A percentile compares a stretch with the other conserved stretches of the same genome.
phyloP scores from a whole-genome alignment of 2,888 invertebrate genomes.

The Hipparchia sbordonii region DNA sequence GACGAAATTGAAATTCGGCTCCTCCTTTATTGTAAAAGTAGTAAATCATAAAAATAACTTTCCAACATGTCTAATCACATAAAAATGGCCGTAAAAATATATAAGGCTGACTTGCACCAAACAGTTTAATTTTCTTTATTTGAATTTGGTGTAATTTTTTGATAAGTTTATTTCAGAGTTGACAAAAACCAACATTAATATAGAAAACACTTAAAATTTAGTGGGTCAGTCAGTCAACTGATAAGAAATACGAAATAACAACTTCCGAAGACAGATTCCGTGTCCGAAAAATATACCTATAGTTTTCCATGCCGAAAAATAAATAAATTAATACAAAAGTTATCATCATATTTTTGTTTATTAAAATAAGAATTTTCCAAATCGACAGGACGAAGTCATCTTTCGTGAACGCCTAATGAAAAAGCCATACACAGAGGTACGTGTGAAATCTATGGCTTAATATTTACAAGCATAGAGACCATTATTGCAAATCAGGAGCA shows the following conservation, averaged over 20 bases:
- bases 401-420: conserved; percentile 81
- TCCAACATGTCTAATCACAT: neutral
- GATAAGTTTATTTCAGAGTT: no score
- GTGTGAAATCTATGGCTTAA: conserved; percentile 62
- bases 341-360: conserved; percentile 3
- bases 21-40: neutral
- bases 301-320: no score
- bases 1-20: conserved; percentile 8
- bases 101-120: no score
- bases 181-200: no score
- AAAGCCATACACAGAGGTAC: conserved; percentile 65
- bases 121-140: no score
- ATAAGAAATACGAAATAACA: no score
- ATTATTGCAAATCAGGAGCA: conserved; percentile 33
- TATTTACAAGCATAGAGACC: conserved; percentile 48
- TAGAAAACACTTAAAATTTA: no score
- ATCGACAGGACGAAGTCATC: conserved; percentile 80
- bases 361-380: conserved; percentile 36
- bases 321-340: neutral
- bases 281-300: no score
- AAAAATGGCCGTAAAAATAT: no score
- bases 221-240: no score
- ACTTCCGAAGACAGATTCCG: no score
- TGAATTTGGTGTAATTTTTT: no score
- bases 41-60: neutral